A percentile compares a stretch with the other conserved stretches of the same genome.
Conservation (phyloP, 1,140 invertebrate species). For the Magallana angulata region DNA sequence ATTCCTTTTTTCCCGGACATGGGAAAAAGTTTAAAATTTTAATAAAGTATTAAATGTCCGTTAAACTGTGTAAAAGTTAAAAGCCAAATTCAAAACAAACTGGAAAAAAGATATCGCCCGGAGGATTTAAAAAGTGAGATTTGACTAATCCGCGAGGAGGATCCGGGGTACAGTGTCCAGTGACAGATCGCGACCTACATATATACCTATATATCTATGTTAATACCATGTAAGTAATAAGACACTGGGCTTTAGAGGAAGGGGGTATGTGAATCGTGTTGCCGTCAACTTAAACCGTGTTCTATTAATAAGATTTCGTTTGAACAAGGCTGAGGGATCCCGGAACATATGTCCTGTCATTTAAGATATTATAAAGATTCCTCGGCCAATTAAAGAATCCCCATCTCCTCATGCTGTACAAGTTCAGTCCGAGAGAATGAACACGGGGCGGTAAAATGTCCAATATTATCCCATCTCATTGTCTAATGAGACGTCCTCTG, state of each 20-base stretch:
- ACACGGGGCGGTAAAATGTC: background rate
- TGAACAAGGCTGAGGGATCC: background rate
- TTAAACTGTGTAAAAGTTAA: background rate
- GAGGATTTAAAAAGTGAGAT: background rate
- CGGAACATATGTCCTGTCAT: conserved; percentile 13
- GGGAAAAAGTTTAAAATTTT: conserved; percentile 35
- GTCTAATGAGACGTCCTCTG: background rate
- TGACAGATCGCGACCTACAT: no score
- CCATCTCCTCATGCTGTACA: background rate
- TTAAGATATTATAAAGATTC: conserved; percentile 16
- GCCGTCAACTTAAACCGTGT: conserved; percentile 3
- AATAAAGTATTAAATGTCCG: conserved; percentile 34
- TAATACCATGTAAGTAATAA: no score
- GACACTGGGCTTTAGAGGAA: no score
- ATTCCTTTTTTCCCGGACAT: background rate
- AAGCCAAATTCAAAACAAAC: conserved; percentile 36
- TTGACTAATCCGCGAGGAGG: background rate
- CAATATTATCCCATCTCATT: background rate
- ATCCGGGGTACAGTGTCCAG: background rate
- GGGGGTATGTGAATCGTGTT: background rate
- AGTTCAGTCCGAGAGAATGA: background rate
- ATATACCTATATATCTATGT: no score
- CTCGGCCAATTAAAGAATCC: background rate
- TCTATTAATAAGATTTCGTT: conserved; percentile 29
- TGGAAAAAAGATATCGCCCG: background rate